phyloP scores from a whole-genome alignment of 1,140 invertebrate species.

The Drosophila punjabiensis region DNA sequence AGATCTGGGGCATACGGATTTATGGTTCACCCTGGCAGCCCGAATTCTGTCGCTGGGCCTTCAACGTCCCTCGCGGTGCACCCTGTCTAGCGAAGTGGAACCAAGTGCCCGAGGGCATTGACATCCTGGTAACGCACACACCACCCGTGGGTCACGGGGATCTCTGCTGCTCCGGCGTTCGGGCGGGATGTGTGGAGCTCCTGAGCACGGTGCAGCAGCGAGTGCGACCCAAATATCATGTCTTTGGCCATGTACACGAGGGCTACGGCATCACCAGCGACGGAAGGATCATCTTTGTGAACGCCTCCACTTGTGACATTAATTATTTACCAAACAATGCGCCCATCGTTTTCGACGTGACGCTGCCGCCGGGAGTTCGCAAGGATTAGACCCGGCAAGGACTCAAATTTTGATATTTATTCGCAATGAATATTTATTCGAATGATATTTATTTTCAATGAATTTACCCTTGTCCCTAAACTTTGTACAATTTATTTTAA shows the following conservation, averaged over 20 bases:
- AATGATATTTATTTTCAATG: conserved; percentile 42
- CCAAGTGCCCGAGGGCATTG: conserved; percentile 90
- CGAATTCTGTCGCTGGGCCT: conserved; percentile 93
- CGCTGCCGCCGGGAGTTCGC: conserved; percentile 67
- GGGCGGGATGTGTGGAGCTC: conserved; percentile 94
- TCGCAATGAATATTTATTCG: too few species aligned
- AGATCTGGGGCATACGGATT: conserved; percentile 92
- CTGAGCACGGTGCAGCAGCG: conserved; percentile 91
- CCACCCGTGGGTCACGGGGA: conserved; percentile 94
- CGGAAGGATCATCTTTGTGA: conserved; percentile 93
- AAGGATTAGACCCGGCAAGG: conserved; percentile 65
- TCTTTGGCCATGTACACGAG: conserved; percentile 96
- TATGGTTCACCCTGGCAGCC: conserved; percentile 96
- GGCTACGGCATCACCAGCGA: conserved; percentile 93
- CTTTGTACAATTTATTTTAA: neutral
- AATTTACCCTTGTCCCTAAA: conserved; percentile 52
- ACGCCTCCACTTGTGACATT: conserved; percentile 93
- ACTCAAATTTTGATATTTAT: conserved; percentile 7
- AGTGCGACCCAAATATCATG: conserved; percentile 93
- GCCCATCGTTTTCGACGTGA: conserved; percentile 93
- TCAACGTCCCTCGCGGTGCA: conserved; percentile 91
- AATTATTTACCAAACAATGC: conserved; percentile 92
- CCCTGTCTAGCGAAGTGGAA: conserved; percentile 92
- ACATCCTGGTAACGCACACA: conserved; percentile 92
- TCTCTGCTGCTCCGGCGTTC: conserved; percentile 89